These are phyloP conservation scores for Hyposmocoma kahamanoa DNA, from an alignment of 1,140 invertebrate genomes.

Conservation along the genomic window DNA sequence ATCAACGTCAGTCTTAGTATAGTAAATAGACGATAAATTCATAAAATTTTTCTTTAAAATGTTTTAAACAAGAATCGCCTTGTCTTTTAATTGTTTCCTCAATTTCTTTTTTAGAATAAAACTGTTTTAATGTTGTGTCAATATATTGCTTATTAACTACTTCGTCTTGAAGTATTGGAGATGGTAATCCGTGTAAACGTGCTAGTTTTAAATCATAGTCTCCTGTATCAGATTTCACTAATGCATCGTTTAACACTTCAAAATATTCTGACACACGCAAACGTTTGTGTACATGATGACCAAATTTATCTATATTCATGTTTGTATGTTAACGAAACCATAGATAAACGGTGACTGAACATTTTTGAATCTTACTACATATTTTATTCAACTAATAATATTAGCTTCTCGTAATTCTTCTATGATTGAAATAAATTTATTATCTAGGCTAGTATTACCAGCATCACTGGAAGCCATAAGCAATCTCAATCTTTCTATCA, in stretches of 20 bases:
- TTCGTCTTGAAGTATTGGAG: conserved; percentile 2
- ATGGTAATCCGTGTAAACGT: conserved; percentile 5
- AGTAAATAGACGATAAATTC: not conserved
- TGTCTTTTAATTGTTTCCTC: not conserved
- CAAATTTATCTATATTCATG: conserved; percentile 20
- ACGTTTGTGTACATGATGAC: conserved; percentile 10
- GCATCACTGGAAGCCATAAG: conserved; percentile 36
- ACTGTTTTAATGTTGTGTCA: not conserved
- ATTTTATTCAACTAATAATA: not conserved
- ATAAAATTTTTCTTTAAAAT: not conserved
- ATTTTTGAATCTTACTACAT: not conserved
- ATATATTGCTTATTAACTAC: conserved; percentile 5
- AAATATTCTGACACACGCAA: not conserved
- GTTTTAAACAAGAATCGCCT: not conserved
- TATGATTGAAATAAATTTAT: conserved; percentile 51
- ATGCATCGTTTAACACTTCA: not conserved
- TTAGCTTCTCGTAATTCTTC: conserved; percentile 24
- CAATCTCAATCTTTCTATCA: conserved; percentile 39
- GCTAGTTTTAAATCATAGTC: conserved; percentile 1
- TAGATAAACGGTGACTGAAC: not conserved
- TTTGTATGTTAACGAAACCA: too few relatives aligned
- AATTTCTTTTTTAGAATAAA: not conserved
- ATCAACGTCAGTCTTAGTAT: not conserved
- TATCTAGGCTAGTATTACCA: conserved; percentile 34
- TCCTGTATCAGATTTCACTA: not conserved